Conservation (phyloP, 2,113 vertebrate genomes). For the Scytalopus superciliaris region DNA sequence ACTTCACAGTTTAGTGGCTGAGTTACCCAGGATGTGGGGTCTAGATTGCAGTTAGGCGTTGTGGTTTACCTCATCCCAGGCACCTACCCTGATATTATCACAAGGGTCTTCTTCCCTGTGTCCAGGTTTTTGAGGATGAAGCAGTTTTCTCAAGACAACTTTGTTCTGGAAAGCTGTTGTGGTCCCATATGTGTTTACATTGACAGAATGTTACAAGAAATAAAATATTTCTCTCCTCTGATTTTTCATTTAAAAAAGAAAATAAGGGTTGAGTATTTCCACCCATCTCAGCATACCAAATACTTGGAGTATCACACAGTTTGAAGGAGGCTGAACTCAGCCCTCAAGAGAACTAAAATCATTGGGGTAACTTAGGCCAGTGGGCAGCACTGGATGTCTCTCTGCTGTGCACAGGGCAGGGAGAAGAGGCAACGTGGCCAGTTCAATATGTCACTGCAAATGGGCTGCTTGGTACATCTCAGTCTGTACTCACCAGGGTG, state of each 20-base stretch:
- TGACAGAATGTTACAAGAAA: neutral
- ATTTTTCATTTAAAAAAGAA: neutral
- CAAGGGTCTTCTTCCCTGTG: neutral
- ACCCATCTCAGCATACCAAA: neutral
- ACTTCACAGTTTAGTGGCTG: neutral
- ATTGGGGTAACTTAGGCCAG: too few relatives aligned
- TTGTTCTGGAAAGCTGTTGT: neutral
- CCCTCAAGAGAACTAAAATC: neutral
- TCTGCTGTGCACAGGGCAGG: neutral
- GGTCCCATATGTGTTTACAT: neutral
- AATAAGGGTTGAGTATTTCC: neutral
- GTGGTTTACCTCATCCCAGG: neutral
- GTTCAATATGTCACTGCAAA: neutral
- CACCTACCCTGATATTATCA: too few relatives aligned
- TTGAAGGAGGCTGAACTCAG: neutral
- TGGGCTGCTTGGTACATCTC: neutral
- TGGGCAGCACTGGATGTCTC: neutral
- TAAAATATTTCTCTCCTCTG: neutral
- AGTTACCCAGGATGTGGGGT: neutral
- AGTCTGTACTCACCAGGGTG: accelerated
- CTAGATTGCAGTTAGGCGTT: neutral
- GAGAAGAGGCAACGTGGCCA: neutral
- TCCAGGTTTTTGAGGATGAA: neutral
- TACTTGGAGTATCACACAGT: accelerated
- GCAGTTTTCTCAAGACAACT: neutral